Percentiles rank a stretch among this genome's conserved stretches.
These are phyloP conservation scores for Malurus splendens DNA, from an alignment of 2,797 vertebrate genomes.

Conservation along the genomic window DNA sequence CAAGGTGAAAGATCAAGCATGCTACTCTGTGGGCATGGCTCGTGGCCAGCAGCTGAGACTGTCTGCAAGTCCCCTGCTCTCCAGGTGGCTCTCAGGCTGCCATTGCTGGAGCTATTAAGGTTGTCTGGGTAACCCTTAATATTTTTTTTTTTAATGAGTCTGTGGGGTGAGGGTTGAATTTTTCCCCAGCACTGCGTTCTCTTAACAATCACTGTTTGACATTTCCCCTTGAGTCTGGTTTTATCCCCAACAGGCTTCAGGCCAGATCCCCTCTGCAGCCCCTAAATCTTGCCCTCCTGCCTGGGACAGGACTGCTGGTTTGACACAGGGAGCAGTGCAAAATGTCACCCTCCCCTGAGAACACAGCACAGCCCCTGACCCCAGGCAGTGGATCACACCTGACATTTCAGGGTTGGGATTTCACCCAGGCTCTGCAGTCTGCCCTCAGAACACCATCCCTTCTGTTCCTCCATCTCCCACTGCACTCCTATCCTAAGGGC, in stretches of 20 bases:
- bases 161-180: not conserved
- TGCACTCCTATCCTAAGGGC: not conserved
- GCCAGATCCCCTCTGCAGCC: not conserved
- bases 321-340: not conserved
- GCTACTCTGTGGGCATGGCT: rapidly evolving
- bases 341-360: not conserved
- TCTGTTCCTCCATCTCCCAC: not conserved
- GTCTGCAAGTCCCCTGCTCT: not conserved
- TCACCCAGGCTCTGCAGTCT: not conserved
- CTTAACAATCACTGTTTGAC: not conserved
- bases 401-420: not conserved
- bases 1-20: not conserved
- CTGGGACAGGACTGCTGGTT: not conserved
- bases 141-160: not conserved
- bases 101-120: not conserved
- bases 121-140: not conserved
- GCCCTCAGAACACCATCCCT: not conserved
- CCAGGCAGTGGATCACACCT: not conserved
- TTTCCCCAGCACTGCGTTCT: not conserved
- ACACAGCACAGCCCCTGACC: not conserved
- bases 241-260: not conserved
- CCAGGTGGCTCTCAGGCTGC: not conserved
- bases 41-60: not conserved
- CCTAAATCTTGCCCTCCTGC: not conserved
- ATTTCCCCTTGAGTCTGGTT: not conserved